Evolutionary conservation across 2,113 vertebrate genomes (phyloP), one percentile per base, ranked within the genome.

Genomic region (Neopipo cinnamomea): DNA sequence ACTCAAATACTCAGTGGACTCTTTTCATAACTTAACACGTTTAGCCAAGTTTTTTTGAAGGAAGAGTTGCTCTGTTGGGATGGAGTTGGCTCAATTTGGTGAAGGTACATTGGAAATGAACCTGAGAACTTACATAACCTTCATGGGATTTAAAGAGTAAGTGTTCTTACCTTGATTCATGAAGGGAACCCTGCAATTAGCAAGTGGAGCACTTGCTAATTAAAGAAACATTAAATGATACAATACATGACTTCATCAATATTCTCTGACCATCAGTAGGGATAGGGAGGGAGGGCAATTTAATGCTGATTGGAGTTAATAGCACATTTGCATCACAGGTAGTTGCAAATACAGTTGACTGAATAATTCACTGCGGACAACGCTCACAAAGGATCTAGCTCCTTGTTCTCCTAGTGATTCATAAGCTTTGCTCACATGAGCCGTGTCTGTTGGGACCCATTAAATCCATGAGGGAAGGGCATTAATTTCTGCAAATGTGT

Each of bases 401-500:
- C 23, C 31, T 82, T 78, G 63, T 84, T 89, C 42, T 84, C 13
- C 16, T 23, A 14, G 53, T 52, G 37, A 88, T 72, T 89, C 91
- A 91, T 37, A 62, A 56, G 41, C 66, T 89, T 78, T 82, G 31
- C 23, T 33, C 42, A 50, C 0, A 4, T 53, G 81, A 87, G 46
- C 62, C 58, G 39, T 15, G 37, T 73, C 41, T 85, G 74, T 72
- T 2, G 19, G 94, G 58, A 37, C 20, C 49, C 77, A 93, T 87
- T 93, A 95, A 91, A 41, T 93, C 82, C n/a, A 27, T 28, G 44
- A 78, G 25, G 66, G 20, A 79, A 92, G 25, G 25, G 5, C 44
- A 95, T 85, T 89, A 85, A 89, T 91, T 93, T 92, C 58, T 89
- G 41, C n/a, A 78, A 78, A 88, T 70, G 31, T 62, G 28, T 72